Evolutionary conservation across 2,797 vertebrate genomes (phyloP), one percentile per base, ranked within the genome.

Genomic region (Myoxocephalus aenaeus): DNA sequence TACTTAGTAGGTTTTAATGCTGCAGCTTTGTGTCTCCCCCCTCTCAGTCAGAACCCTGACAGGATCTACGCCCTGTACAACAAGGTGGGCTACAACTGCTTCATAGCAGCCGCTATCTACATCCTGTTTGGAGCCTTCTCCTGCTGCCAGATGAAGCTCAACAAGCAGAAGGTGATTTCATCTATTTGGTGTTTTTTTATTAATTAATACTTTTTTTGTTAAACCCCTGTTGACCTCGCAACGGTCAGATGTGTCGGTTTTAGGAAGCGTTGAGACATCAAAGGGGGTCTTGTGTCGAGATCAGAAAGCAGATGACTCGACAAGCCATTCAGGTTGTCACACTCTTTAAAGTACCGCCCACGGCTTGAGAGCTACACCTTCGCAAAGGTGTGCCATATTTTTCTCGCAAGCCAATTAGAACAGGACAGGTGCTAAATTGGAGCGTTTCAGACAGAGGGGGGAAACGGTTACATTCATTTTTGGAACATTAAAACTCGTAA

Each of bases 71-170:
- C 50, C 0, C 78, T 96, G 7, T 97, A 96, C 42, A 92, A 97
- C 66, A 93, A 94, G 73, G 95, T 97, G 66, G 95, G 95, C 69
- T 96, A 96, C 91, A 97, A 97, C 92, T 97, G 96, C 79, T 97
- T 97, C 92, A 96, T 97, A 29, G 96, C 96, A 0, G 96, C 96
- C 0, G 95, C 82, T 25, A 85, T 97, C 70, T 97, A 97, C 51
- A 53, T 96, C 7, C 57, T 95, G 44, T 78, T 96, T 0, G 96
- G 95, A 10, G 84, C 84, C 8, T 92, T 96, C 69, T 96, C 96
- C 13, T 95, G 95, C 88, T 96, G 96, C 91, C 96, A 97, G 79
- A 92, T 96, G 70, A 95, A 88, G 32, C 93, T 97, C 78, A 96
- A 96, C 88, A 95, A 96, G 65, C 94, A 94, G 80, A 97, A 96